These are phyloP conservation scores for Cotesia glomerata DNA, from an alignment of 1,140 invertebrate species.

Conservation along the genomic window DNA sequence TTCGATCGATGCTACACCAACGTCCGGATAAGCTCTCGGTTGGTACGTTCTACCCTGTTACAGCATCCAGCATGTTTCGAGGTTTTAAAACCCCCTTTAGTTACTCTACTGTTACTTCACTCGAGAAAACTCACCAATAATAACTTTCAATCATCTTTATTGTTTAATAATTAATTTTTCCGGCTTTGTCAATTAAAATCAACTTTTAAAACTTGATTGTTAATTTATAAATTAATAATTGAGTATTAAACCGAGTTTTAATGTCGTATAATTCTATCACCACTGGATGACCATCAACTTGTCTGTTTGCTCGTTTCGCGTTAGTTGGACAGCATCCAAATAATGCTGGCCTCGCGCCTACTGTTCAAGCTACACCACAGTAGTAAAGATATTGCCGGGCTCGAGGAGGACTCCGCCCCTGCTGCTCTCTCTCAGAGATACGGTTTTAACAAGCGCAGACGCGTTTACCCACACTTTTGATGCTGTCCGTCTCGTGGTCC, in stretches of 20 bases:
- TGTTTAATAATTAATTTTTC: too few relatives aligned
- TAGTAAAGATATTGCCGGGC: constrained; percentile 17
- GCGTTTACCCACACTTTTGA: not conserved
- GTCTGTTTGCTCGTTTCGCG: constrained; percentile 1
- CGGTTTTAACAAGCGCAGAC: constrained; percentile 18
- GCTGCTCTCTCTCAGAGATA: not conserved
- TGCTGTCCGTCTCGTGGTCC: constrained; percentile 6
- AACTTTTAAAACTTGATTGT: not conserved
- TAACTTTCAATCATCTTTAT: too few relatives aligned
- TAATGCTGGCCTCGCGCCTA: constrained; percentile 26
- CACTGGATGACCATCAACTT: not conserved
- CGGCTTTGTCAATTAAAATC: too few relatives aligned
- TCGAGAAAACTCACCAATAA: too few relatives aligned
- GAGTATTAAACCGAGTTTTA: not conserved
- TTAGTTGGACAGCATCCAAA: constrained; percentile 29
- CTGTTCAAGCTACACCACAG: not conserved
- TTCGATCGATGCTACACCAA: constrained; percentile 29
- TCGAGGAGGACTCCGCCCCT: constrained; percentile 24
- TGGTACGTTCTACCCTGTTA: not conserved
- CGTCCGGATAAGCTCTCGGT: constrained; percentile 21
- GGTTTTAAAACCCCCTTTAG: too few relatives aligned
- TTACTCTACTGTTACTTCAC: too few relatives aligned
- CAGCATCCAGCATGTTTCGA: not conserved
- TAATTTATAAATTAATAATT: not conserved
- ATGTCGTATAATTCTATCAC: not conserved